phyloP scores from a whole-genome alignment of 1,140 invertebrate species.

The Drosophila pruinosa region DNA sequence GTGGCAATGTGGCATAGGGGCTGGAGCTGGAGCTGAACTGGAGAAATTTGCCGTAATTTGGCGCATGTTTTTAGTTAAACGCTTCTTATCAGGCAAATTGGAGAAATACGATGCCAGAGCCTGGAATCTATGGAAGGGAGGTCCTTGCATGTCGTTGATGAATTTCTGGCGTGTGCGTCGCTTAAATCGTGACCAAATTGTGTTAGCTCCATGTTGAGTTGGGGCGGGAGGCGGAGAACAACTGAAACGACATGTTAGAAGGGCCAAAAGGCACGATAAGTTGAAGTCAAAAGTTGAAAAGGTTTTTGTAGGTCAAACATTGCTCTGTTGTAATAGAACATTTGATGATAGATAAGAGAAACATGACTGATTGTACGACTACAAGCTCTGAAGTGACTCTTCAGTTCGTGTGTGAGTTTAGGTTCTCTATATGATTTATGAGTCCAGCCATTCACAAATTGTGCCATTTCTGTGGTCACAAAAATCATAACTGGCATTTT shows the following conservation, averaged over 20 bases:
- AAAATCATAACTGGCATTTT: conserved; percentile 17
- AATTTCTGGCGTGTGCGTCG: conserved; percentile 73
- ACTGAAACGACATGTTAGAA: conserved; percentile 16
- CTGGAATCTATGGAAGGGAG: background rate
- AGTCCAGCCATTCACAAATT: background rate
- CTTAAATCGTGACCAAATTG: conserved; percentile 77
- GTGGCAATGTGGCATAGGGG: conserved; percentile 7
- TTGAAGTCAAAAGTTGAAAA: conserved; percentile 35
- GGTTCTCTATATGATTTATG: background rate
- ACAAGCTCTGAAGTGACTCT: background rate
- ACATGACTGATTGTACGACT: conserved; percentile 22
- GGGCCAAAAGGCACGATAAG: conserved; percentile 41
- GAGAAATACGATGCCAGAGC: conserved; percentile 43
- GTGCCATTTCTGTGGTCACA: conserved; percentile 3
- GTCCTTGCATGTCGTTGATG: conserved; percentile 74
- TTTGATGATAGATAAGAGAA: conserved; percentile 21
- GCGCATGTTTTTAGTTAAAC: conserved; percentile 76
- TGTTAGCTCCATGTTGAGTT: conserved; percentile 48
- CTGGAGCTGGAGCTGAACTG: conserved; percentile 18
- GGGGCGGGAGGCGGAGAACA: conserved; percentile 1
- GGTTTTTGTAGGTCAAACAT: conserved; percentile 48
- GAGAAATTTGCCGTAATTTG: conserved; percentile 78
- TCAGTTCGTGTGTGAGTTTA: background rate
- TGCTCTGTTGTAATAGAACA: conserved; percentile 25
- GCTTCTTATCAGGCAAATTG: conserved; percentile 80